phyloP scores from a whole-genome alignment of 2,113 vertebrate species.

The Alethe diademata region DNA sequence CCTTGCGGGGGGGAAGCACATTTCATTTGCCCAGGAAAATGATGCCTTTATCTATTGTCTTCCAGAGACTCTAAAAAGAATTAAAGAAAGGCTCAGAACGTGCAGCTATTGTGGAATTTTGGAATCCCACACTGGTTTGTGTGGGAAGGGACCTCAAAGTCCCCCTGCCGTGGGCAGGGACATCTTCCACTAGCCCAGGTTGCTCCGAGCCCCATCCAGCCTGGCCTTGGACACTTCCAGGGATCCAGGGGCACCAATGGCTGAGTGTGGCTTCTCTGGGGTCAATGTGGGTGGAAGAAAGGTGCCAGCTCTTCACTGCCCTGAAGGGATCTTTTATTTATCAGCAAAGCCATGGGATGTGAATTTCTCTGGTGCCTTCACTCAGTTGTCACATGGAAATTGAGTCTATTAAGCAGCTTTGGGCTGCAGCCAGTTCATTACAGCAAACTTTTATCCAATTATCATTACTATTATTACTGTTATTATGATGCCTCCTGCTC shows the following conservation, averaged over 20 bases:
- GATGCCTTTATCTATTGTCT: not conserved
- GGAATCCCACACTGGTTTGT: not conserved
- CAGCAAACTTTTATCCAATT: not conserved
- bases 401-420: not conserved
- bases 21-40: not conserved
- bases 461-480: not conserved
- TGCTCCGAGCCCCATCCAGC: rapidly evolving
- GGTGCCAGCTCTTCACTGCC: not conserved
- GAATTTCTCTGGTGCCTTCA: not conserved
- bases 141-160: not conserved
- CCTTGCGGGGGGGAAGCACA: not conserved
- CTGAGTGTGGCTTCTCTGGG: not conserved
- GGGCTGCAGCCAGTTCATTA: not conserved
- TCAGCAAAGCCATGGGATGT: not conserved
- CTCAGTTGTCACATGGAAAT: not conserved
- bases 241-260: not conserved
- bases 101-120: not conserved
- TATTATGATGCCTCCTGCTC: not conserved
- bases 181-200: not conserved
- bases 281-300: not conserved
- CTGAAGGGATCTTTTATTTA: not conserved
- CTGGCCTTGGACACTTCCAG: not conserved
- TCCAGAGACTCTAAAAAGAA: not conserved
- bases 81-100: not conserved
- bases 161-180: not conserved